Percentiles rank a stretch among this genome's conserved stretches.
These are phyloP conservation scores for Gisinianus flammeolus DNA, from an alignment of 2,888 invertebrate species.

Conservation along the genomic window DNA sequence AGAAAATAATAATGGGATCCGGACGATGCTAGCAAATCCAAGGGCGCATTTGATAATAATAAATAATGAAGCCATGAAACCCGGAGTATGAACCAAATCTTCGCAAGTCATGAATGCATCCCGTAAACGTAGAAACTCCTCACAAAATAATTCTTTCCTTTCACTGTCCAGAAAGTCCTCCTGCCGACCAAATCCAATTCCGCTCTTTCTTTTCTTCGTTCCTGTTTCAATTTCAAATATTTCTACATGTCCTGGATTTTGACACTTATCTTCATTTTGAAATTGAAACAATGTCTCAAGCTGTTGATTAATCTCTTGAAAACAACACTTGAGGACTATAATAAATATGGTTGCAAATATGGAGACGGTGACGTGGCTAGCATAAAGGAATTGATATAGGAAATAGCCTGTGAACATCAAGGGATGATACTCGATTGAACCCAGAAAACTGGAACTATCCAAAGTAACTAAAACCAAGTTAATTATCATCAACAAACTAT, in stretches of 20 bases:
- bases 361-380: background rate
- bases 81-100: background rate
- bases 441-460: background rate
- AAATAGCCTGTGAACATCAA: constrained; percentile 1
- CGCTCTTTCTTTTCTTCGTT: background rate
- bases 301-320: background rate
- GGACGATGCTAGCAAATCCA: background rate
- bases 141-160: background rate
- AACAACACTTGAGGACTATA: background rate
- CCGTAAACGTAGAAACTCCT: background rate
- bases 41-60: background rate
- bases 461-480: background rate
- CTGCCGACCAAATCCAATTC: background rate
- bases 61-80: background rate
- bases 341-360: background rate
- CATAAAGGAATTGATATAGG: background rate
- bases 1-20: background rate
- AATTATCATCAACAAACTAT: background rate
- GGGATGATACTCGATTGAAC: background rate
- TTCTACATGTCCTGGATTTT: background rate
- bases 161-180: background rate
- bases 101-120: background rate
- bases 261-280: background rate
- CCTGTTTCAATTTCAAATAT: background rate
- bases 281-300: background rate